Evolutionary conservation across 2,113 vertebrate species (phyloP).

Genomic region (Beaufortia kweichowensis): DNA sequence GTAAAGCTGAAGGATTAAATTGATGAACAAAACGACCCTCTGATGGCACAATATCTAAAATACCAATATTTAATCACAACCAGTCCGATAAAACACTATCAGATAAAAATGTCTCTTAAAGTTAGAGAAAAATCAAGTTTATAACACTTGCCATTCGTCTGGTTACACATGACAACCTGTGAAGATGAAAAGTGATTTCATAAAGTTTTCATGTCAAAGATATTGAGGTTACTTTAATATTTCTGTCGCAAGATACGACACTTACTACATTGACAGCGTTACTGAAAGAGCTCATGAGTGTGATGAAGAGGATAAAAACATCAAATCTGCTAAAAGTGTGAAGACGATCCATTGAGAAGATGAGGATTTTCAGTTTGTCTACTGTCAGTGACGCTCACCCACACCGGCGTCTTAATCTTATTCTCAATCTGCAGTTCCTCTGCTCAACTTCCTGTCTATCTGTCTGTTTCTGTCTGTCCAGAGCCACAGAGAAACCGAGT

Average conservation of each 20-base stretch:
- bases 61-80: not conserved
- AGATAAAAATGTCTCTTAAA: not conserved
- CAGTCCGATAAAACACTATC: not conserved
- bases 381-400: too few relatives aligned
- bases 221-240: too few relatives aligned
- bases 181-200: not conserved
- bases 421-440: too few relatives aligned
- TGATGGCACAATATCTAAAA: not conserved
- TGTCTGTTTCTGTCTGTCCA: too few relatives aligned
- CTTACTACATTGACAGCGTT: slow-evolving; percentile 18
- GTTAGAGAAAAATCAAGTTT: not conserved
- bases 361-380: too few relatives aligned
- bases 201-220: too few relatives aligned
- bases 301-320: slow-evolving; percentile 7
- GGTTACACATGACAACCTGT: slow-evolving; percentile 8
- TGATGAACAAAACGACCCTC: fast-evolving
- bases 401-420: too few relatives aligned
- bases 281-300: not conserved
- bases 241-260: not conserved
- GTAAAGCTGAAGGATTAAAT: slow-evolving; percentile 26
- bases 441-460: too few relatives aligned
- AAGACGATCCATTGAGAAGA: too few relatives aligned
- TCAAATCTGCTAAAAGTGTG: too few relatives aligned
- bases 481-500: too few relatives aligned
- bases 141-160: slow-evolving; percentile 10